phyloP scores from a whole-genome alignment of 1,140 invertebrate species.

The Solenopsis invicta region DNA sequence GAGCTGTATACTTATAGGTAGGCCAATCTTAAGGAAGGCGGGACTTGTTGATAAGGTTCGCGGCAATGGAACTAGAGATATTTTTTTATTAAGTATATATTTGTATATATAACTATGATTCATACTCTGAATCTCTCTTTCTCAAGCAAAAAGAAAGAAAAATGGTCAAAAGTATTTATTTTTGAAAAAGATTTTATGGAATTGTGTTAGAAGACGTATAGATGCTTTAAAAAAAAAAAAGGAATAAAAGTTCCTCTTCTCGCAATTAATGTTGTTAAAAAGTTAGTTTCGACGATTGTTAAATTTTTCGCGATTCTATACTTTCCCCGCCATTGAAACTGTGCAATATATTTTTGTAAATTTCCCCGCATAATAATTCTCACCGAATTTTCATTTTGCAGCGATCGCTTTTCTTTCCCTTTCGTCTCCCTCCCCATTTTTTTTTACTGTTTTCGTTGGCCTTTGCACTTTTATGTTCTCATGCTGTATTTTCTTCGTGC shows the following conservation, averaged over 20 bases:
- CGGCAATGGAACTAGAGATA: slow-evolving; percentile 50
- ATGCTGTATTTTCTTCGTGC: slow-evolving; percentile 73
- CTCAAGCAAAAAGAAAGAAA: not conserved
- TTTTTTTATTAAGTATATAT: slow-evolving; percentile 59
- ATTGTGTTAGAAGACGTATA: slow-evolving; percentile 40
- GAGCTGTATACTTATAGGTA: slow-evolving; percentile 24
- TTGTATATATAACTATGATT: slow-evolving; percentile 57
- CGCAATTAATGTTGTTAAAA: slow-evolving; percentile 18
- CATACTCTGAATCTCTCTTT: slow-evolving; percentile 36
- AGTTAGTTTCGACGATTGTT: slow-evolving; percentile 31
- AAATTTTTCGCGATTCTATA: slow-evolving; percentile 8
- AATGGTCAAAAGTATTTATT: slow-evolving; percentile 41
- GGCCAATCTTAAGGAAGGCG: not conserved
- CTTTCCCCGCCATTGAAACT: not conserved
- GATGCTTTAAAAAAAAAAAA: slow-evolving; percentile 1
- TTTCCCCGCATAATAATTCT: not conserved
- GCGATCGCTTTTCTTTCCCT: slow-evolving; percentile 73
- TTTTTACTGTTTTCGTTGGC: slow-evolving; percentile 49
- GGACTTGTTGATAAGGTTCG: slow-evolving; percentile 29
- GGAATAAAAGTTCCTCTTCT: slow-evolving; percentile 8
- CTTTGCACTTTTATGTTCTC: slow-evolving; percentile 53
- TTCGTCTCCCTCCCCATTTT: too few species aligned
- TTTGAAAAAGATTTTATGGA: slow-evolving; percentile 50
- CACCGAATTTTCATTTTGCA: slow-evolving; percentile 13
- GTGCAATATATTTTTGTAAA: slow-evolving; percentile 15